Conservation (phyloP, 2,888 invertebrate genomes). For the Desoria tigrina region DNA sequence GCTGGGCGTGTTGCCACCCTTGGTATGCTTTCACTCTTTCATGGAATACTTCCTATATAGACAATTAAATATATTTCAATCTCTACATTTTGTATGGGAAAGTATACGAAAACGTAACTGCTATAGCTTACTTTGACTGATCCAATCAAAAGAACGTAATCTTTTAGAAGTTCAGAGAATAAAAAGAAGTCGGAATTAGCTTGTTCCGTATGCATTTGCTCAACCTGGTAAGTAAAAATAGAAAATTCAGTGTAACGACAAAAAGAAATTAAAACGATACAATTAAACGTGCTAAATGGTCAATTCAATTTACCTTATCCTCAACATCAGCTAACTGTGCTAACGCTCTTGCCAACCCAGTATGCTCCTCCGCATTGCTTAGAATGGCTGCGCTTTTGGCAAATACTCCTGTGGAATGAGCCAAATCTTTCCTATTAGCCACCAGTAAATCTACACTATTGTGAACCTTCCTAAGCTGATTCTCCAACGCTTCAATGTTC, state of each 20-base stretch:
- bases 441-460: slow-evolving; percentile 85
- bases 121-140: slow-evolving; percentile 74
- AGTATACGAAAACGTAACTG: no score
- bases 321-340: slow-evolving; percentile 87
- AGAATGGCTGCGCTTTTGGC: slow-evolving; percentile 86
- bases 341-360: slow-evolving; percentile 82
- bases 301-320: slow-evolving; percentile 72
- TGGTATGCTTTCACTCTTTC: slow-evolving; percentile 84
- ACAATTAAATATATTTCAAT: background rate
- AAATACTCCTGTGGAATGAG: slow-evolving; percentile 75
- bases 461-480: slow-evolving; percentile 82
- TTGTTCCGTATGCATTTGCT: slow-evolving; percentile 84
- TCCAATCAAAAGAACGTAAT: slow-evolving; percentile 87
- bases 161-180: slow-evolving; percentile 90
- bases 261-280: background rate
- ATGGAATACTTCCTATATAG: slow-evolving; percentile 66
- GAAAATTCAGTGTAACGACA: background rate
- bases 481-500: slow-evolving; percentile 87
- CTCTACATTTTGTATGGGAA: no score
- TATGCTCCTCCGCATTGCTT: slow-evolving; percentile 90
- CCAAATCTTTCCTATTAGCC: slow-evolving; percentile 79
- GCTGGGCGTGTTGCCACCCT: slow-evolving; percentile 96
- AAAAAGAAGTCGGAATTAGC: slow-evolving; percentile 92
- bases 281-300: no score
- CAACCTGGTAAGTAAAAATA: slow-evolving; percentile 66